Evolutionary conservation across 2,797 vertebrate species (phyloP).

Genomic region (Emydoidea blandingii): DNA sequence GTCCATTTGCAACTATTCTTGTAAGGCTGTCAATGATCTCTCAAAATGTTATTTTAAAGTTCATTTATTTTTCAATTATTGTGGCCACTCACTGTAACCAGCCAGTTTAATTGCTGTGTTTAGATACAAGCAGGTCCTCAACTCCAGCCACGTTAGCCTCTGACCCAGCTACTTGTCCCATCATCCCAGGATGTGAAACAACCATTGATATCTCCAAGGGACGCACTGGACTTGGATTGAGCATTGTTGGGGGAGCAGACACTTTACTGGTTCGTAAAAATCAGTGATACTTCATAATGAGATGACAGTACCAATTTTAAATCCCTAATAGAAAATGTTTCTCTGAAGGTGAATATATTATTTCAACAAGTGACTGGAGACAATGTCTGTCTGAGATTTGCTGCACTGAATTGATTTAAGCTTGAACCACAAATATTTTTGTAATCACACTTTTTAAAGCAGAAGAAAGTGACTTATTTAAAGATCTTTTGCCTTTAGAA

Average conservation of each 20-base stretch:
- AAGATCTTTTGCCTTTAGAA: not conserved
- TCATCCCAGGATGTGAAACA: conserved; percentile 98
- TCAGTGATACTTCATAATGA: not conserved
- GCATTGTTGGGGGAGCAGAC: conserved; percentile 97
- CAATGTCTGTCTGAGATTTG: not conserved
- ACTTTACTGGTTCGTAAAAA: conserved; percentile 90
- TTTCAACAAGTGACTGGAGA: not conserved
- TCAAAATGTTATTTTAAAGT: not conserved
- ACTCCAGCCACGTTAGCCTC: conserved; percentile 89
- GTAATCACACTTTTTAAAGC: not conserved
- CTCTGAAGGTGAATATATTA: not conserved
- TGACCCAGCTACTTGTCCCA: conserved; percentile 94
- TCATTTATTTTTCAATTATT: not conserved
- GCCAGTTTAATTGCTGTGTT: conserved; percentile 34
- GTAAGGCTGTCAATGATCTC: not conserved
- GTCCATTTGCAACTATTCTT: not conserved
- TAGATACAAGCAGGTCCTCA: conserved; percentile 91
- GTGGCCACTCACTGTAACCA: not conserved
- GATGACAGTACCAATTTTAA: not conserved
- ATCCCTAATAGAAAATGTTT: not conserved
- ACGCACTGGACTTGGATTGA: conserved; percentile 94
- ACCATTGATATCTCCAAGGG: conserved; percentile 98
- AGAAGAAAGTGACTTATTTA: not conserved
- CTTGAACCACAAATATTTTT: not conserved
- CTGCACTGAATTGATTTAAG: not conserved